Conservation (phyloP, 1,140 invertebrate species). For the Tetramorium alpestre region DNA sequence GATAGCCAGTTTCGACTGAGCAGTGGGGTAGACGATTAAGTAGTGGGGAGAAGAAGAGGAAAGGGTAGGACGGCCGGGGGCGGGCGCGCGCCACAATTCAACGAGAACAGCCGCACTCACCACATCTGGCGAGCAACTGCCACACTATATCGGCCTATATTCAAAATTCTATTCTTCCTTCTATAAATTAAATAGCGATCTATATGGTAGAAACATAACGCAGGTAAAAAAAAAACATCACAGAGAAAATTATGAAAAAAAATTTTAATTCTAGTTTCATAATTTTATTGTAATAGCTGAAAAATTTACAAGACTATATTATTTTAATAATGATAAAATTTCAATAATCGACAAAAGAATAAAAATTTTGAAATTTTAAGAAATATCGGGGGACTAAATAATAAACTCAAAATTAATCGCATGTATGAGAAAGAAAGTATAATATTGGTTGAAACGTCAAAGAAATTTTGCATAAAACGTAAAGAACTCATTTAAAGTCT, state of each 20-base stretch:
- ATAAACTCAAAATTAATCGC: neutral
- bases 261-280: neutral
- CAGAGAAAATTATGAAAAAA: neutral
- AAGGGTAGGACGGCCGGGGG: constrained; percentile 80
- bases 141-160: constrained; percentile 70
- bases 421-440: neutral
- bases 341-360: neutral
- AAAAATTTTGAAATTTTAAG: neutral
- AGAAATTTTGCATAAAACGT: constrained; percentile 38
- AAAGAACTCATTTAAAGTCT: constrained; percentile 34
- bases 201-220: neutral
- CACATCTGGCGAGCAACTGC: constrained; percentile 83
- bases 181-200: neutral
- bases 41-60: constrained; percentile 73
- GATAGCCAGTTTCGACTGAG: constrained; percentile 77
- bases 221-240: neutral
- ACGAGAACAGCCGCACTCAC: constrained; percentile 80
- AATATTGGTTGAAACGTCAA: neutral
- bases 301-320: neutral
- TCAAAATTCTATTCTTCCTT: constrained; percentile 37
- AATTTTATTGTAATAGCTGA: neutral
- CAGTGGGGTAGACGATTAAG: constrained; percentile 62
- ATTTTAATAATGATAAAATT: neutral
- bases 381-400: neutral
- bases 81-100: constrained; percentile 84